phyloP scores from a whole-genome alignment of 2,888 invertebrate species.

The Dryobota labecula region DNA sequence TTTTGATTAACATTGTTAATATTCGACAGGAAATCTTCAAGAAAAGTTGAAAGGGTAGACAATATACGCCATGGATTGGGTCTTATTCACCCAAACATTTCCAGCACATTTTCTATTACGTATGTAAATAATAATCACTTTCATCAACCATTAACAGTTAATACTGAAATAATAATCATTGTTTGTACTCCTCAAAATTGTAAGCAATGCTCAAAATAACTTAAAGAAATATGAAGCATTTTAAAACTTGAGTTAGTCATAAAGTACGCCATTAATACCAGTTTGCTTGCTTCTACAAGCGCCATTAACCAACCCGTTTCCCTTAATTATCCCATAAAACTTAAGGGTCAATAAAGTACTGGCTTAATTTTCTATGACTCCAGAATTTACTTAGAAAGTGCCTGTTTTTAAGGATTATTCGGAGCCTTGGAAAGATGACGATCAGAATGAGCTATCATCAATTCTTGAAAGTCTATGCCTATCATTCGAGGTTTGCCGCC shows the following conservation, averaged over 20 bases:
- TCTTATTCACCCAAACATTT: too few species aligned
- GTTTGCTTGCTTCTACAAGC: constrained; percentile 56
- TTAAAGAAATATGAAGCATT: constrained; percentile 26
- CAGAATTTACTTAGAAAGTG: constrained; percentile 52
- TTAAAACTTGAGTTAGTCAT: constrained; percentile 30
- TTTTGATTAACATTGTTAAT: constrained; percentile 1
- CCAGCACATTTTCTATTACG: neutral
- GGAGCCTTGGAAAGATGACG: constrained; percentile 2
- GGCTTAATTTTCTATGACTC: constrained; percentile 65
- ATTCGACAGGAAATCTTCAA: neutral
- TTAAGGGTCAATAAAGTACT: constrained; percentile 64
- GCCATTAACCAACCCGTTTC: constrained; percentile 57
- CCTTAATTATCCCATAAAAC: constrained; percentile 64
- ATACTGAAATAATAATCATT: neutral
- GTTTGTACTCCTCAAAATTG: neutral
- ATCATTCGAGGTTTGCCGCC: neutral
- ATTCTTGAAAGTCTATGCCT: neutral
- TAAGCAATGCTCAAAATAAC: constrained; percentile 27
- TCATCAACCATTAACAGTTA: too few species aligned
- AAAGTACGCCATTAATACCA: constrained; percentile 54
- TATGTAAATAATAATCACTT: too few species aligned
- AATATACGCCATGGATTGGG: neutral
- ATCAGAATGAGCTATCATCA: constrained; percentile 16
- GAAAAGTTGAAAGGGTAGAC: neutral
- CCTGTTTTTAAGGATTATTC: constrained; percentile 29